These are phyloP conservation scores for Pyrgilauda ruficollis DNA, from an alignment of 2,113 vertebrate genomes.

Conservation along the genomic window DNA sequence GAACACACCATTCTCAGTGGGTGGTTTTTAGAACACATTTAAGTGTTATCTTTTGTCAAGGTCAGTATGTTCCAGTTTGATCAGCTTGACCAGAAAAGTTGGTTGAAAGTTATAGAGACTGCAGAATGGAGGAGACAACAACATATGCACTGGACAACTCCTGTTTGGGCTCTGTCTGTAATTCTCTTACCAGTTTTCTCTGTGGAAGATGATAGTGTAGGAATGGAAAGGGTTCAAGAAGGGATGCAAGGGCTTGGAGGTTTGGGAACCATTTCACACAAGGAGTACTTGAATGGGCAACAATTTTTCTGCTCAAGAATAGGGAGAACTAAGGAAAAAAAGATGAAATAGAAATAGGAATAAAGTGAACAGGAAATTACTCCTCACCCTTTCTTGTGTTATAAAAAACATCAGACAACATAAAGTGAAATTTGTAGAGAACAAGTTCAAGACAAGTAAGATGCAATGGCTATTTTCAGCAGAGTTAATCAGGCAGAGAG, in stretches of 20 bases:
- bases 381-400: background rate
- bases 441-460: background rate
- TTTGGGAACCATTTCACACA: background rate
- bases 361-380: background rate
- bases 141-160: background rate
- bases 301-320: background rate
- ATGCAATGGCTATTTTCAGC: background rate
- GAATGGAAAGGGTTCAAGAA: background rate
- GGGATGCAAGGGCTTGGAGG: background rate
- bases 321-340: background rate
- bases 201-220: background rate
- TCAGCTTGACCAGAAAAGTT: background rate
- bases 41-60: background rate
- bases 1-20: background rate
- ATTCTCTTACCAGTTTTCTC: background rate
- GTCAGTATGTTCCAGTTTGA: background rate
- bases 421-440: background rate
- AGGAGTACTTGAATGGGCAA: background rate
- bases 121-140: background rate
- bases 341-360: background rate
- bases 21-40: background rate
- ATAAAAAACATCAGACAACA: background rate
- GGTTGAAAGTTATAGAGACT: background rate
- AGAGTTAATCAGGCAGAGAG: background rate
- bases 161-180: background rate